phyloP scores from a whole-genome alignment of 2,797 vertebrate genomes.

The Sebastes jordani region DNA sequence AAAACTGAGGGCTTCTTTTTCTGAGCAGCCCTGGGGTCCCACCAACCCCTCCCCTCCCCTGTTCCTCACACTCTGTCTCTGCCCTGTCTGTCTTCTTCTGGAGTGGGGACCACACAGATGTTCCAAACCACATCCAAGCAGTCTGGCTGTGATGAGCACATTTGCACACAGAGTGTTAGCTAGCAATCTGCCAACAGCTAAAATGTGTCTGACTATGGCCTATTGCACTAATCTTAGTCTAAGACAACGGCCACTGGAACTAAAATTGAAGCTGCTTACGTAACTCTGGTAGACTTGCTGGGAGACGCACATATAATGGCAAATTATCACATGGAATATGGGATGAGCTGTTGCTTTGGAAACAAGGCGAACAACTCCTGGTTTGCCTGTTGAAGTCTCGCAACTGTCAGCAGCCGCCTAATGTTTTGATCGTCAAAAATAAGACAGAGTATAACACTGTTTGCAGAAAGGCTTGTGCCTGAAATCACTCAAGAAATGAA shows the following conservation, averaged over 20 bases:
- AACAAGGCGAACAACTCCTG: slow-evolving; percentile 54
- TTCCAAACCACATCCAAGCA: slow-evolving; percentile 85
- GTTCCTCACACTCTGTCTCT: slow-evolving; percentile 69
- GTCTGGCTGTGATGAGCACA: slow-evolving; percentile 83
- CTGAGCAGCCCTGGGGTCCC: slow-evolving; percentile 69
- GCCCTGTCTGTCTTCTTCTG: slow-evolving; percentile 77
- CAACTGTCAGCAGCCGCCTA: slow-evolving; percentile 38
- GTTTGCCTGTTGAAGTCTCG: slow-evolving; percentile 43
- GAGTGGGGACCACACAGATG: slow-evolving; percentile 83
- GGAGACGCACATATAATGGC: slow-evolving; percentile 55
- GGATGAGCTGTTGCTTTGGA: slow-evolving; percentile 72
- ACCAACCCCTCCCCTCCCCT: slow-evolving; percentile 52
- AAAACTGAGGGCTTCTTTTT: slow-evolving; percentile 79
- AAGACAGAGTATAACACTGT: slow-evolving; percentile 58
- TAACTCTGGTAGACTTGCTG: slow-evolving; percentile 65
- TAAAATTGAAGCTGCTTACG: slow-evolving; percentile 66
- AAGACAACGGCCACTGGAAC: slow-evolving; percentile 70
- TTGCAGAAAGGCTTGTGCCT: slow-evolving; percentile 60
- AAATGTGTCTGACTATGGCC: slow-evolving; percentile 72
- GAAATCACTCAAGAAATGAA: slow-evolving; percentile 56
- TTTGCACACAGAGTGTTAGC: slow-evolving; percentile 81
- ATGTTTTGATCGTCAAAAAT: slow-evolving; percentile 63
- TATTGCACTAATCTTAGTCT: slow-evolving; percentile 68
- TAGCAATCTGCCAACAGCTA: slow-evolving; percentile 79
- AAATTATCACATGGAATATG: slow-evolving; percentile 69